A percentile compares a stretch with the other conserved stretches of the same genome.
Evolutionary conservation across 2,888 invertebrate species (phyloP).

Genomic region (Ethmia dodecea): DNA sequence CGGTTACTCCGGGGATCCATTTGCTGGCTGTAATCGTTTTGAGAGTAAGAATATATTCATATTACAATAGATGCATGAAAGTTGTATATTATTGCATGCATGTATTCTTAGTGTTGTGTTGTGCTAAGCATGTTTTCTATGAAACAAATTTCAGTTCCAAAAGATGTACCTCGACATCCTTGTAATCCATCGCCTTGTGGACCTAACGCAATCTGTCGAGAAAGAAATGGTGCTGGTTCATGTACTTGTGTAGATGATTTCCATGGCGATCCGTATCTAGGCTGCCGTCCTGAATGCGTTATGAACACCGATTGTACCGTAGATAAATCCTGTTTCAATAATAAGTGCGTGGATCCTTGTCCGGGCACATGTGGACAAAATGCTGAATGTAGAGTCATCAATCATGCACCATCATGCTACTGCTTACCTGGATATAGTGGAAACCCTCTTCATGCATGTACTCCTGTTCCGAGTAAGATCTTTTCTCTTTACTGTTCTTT

Average conservation of each 20-base stretch:
- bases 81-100: constrained; percentile 9
- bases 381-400: constrained; percentile 85
- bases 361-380: constrained; percentile 87
- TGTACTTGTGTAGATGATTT: constrained; percentile 86
- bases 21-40: constrained; percentile 82
- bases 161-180: constrained; percentile 81
- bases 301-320: constrained; percentile 86
- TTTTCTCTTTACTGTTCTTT: constrained; percentile 51
- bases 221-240: constrained; percentile 85
- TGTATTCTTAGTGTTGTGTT: constrained; percentile 7
- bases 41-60: constrained; percentile 62
- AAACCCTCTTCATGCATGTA: constrained; percentile 83
- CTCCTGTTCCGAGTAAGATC: constrained; percentile 78
- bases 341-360: constrained; percentile 88
- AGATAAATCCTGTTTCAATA: constrained; percentile 85
- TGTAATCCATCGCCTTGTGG: constrained; percentile 90
- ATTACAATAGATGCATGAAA: background rate
- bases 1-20: constrained; percentile 89
- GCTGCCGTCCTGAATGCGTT: constrained; percentile 89
- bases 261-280: constrained; percentile 86
- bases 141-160: constrained; percentile 62
- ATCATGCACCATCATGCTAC: constrained; percentile 87
- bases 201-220: constrained; percentile 86
- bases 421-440: constrained; percentile 85
- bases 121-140: constrained; percentile 23